Conservation (phyloP, 2,888 invertebrate species). For the Andrena hattorfiana region DNA sequence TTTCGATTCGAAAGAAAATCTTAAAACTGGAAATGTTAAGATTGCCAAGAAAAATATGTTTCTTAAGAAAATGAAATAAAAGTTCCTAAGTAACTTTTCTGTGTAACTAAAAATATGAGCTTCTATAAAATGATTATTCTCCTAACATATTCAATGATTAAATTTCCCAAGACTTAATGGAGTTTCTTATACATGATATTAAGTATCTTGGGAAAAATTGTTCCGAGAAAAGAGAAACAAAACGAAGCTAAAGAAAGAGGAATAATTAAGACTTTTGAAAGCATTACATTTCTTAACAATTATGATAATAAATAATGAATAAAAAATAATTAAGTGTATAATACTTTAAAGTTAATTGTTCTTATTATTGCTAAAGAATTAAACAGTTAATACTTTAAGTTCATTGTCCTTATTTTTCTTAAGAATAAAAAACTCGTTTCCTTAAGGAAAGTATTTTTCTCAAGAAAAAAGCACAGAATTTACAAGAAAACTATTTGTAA, state of each 20-base stretch:
- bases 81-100: conserved; percentile 25
- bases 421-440: conserved; percentile 38
- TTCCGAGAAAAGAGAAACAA: background rate
- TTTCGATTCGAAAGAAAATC: conserved; percentile 17
- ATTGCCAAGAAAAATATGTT: conserved; percentile 31
- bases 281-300: conserved; percentile 31
- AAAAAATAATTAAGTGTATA: conserved; percentile 52
- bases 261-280: conserved; percentile 11
- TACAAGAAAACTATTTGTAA: conserved; percentile 27
- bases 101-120: conserved; percentile 1
- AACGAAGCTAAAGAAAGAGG: background rate
- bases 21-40: conserved; percentile 21
- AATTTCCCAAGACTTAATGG: background rate
- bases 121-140: conserved; percentile 7
- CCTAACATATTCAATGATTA: background rate
- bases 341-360: conserved; percentile 58
- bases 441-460: conserved; percentile 37
- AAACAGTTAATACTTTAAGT: conserved; percentile 55
- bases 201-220: background rate
- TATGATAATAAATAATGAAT: conserved; percentile 55
- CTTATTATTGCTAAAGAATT: conserved; percentile 51
- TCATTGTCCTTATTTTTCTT: conserved; percentile 44
- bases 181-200: background rate
- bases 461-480: conserved; percentile 19
- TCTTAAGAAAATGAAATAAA: conserved; percentile 29